Percentiles rank a stretch among this genome's conserved stretches.
Evolutionary conservation across 2,797 vertebrate species (phyloP).

Genomic region (Premnoplex brunnescens): DNA sequence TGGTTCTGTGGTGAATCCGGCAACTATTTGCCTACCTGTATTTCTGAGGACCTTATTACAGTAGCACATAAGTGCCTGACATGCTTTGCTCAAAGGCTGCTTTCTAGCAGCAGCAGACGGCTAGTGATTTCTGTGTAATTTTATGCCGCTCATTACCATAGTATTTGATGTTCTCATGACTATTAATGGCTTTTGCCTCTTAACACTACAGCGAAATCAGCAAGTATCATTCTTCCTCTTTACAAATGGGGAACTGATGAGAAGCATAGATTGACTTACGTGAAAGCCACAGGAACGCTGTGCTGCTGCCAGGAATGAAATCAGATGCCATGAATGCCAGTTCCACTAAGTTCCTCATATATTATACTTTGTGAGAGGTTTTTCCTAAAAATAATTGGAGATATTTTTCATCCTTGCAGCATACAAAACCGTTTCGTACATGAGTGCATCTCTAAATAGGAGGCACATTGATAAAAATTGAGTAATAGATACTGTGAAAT

Average conservation of each 20-base stretch:
- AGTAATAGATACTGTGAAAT: background rate
- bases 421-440: background rate
- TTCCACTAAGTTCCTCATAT: background rate
- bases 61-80: background rate
- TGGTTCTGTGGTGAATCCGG: background rate
- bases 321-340: background rate
- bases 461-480: background rate
- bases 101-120: background rate
- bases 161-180: slow-evolving; percentile 46
- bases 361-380: background rate
- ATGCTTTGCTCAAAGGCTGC: slow-evolving; percentile 11
- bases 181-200: slow-evolving; percentile 51
- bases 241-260: background rate
- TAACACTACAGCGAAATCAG: slow-evolving; percentile 35
- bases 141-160: slow-evolving; percentile 28
- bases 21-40: background rate
- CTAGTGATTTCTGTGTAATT: slow-evolving; percentile 38
- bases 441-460: background rate
- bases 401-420: background rate
- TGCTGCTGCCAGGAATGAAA: slow-evolving; percentile 31
- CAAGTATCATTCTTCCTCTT: slow-evolving; percentile 34
- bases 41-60: background rate
- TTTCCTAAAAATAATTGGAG: background rate
- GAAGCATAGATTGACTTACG: background rate
- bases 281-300: slow-evolving; percentile 14